These are phyloP conservation scores for Grammomys surdaster DNA, from an alignment of 2,113 vertebrate species.

Conservation along the genomic window DNA sequence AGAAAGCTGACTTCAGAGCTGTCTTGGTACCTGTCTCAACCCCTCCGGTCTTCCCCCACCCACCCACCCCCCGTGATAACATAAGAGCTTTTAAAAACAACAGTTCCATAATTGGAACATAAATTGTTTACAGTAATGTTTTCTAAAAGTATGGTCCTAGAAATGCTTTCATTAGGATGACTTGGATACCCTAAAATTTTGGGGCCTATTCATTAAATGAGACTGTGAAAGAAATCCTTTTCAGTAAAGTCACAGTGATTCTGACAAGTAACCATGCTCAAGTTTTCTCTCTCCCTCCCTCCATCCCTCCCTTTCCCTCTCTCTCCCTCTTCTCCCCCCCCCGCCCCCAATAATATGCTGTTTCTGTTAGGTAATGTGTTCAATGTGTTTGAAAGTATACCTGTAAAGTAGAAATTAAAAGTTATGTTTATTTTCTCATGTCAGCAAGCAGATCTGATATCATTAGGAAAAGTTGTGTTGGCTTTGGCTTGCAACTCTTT, in stretches of 20 bases:
- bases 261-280: background rate
- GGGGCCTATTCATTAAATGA: background rate
- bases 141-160: background rate
- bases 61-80: background rate
- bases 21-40: background rate
- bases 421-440: slow-evolving; percentile 81
- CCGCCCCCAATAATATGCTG: background rate
- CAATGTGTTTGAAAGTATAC: slow-evolving; percentile 30
- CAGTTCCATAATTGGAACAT: background rate
- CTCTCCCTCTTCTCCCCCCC: no score
- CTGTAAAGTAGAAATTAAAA: slow-evolving; percentile 72
- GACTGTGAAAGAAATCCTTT: background rate
- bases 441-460: slow-evolving; percentile 99
- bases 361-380: slow-evolving; percentile 33
- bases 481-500: slow-evolving; percentile 99
- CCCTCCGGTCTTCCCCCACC: accelerated
- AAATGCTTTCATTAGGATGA: slow-evolving; percentile 7
- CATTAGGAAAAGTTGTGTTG: slow-evolving; percentile 99
- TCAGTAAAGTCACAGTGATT: slow-evolving; percentile 29
- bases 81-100: background rate
- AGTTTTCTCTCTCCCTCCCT: background rate
- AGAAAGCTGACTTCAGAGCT: background rate
- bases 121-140: background rate
- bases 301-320: background rate
- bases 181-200: background rate